These are phyloP conservation scores for Porphyrio hochstetteri DNA, from an alignment of 2,113 vertebrate genomes.

Conservation along the genomic window DNA sequence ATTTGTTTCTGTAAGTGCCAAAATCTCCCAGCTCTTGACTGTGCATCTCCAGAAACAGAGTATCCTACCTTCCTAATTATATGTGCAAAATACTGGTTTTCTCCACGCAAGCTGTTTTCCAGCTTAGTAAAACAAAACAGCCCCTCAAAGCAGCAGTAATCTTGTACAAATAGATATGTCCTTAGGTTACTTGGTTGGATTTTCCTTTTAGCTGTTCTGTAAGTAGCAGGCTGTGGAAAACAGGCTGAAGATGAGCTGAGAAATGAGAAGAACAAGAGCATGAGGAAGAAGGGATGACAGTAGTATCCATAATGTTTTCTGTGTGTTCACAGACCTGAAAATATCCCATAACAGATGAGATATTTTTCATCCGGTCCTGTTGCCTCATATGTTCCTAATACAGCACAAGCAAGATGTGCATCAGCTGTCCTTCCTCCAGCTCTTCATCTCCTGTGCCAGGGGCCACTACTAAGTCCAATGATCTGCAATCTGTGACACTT, in stretches of 20 bases:
- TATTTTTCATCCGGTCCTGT: not conserved
- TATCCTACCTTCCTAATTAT: not conserved
- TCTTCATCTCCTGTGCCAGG: not conserved
- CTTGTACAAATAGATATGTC: not conserved
- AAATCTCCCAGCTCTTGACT: constrained; percentile 7
- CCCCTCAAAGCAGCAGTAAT: not conserved
- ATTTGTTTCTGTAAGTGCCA: constrained; percentile 18
- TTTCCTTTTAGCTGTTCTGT: not conserved
- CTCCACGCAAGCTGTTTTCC: not conserved
- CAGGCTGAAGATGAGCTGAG: not conserved
- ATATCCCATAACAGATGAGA: not conserved
- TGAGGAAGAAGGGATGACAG: not conserved
- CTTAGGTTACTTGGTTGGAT: not conserved
- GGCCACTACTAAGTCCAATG: not conserved
- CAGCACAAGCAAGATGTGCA: not conserved
- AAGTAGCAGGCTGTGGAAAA: not conserved
- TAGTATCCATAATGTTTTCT: not conserved
- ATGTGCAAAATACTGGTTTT: not conserved
- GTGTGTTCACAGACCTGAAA: not conserved
- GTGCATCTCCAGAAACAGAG: not conserved
- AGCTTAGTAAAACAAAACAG: not conserved
- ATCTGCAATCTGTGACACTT: not conserved
- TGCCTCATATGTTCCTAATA: not conserved
- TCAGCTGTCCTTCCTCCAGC: not conserved
- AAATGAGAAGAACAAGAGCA: not conserved